These are phyloP conservation scores for Eupithecia subumbrata DNA, from an alignment of 2,888 invertebrate genomes.

Conservation along the genomic window DNA sequence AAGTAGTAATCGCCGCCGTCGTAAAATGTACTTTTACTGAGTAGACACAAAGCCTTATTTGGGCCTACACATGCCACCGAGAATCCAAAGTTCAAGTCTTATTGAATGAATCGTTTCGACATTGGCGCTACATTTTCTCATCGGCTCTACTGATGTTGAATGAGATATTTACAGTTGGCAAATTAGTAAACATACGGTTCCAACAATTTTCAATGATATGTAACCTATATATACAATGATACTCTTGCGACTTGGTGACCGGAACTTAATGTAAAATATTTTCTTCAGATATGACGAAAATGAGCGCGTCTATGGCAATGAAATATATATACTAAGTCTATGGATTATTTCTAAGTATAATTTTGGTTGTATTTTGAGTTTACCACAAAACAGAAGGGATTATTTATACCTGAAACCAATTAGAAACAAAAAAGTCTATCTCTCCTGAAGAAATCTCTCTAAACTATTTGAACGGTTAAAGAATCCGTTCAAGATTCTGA, in stretches of 20 bases:
- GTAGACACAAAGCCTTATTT: conserved; percentile 18
- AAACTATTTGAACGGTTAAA: background rate
- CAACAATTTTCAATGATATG: background rate
- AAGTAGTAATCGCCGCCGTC: background rate
- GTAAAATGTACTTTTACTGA: background rate
- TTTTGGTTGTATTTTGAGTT: background rate
- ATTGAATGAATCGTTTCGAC: background rate
- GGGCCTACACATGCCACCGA: conserved; percentile 21
- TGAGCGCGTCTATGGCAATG: no score
- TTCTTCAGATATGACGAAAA: background rate
- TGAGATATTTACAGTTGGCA: conserved; percentile 11
- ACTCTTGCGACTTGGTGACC: background rate
- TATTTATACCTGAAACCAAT: background rate
- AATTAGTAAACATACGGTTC: conserved; percentile 13
- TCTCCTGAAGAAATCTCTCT: background rate
- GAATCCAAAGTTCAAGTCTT: conserved; percentile 10
- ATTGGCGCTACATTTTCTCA: conserved; percentile 9
- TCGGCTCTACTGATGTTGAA: conserved; percentile 1
- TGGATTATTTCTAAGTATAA: no score
- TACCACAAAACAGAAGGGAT: background rate
- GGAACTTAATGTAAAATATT: background rate
- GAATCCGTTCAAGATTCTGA: background rate
- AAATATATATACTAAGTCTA: no score
- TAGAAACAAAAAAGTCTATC: background rate
- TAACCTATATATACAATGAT: background rate